Percentiles rank a stretch among this genome's conserved stretches.
phyloP scores from a whole-genome alignment of 1,140 invertebrate species.

The Drosophila kurseongensis region DNA sequence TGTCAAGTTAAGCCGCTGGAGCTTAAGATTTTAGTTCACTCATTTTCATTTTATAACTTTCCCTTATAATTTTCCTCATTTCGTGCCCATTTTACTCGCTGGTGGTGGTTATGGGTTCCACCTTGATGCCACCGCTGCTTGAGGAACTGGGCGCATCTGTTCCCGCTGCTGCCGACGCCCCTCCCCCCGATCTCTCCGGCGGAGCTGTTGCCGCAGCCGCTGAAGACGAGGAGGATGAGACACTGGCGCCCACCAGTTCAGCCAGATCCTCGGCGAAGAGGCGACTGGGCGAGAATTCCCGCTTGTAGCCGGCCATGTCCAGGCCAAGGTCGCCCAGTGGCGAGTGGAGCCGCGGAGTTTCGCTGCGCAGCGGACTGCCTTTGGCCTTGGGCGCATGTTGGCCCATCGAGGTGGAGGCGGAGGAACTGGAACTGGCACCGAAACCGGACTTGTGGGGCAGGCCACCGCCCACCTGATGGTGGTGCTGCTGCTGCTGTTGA shows the following conservation, averaged over 20 bases:
- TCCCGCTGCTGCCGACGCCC: constrained; percentile 7
- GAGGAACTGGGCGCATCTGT: constrained; percentile 31
- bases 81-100: constrained; percentile 57
- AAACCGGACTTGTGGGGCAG: constrained; percentile 61
- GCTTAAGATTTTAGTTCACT: constrained; percentile 7
- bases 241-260: constrained; percentile 68
- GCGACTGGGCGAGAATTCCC: constrained; percentile 87
- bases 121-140: constrained; percentile 81
- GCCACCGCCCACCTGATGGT: constrained; percentile 45
- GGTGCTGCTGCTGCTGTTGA: constrained; percentile 79
- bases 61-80: constrained; percentile 7
- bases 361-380: constrained; percentile 86
- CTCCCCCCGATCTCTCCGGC: constrained; percentile 7
- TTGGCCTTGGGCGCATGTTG: constrained; percentile 69
- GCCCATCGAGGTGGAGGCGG: constrained; percentile 32
- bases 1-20: constrained; percentile 5
- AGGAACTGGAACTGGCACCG: constrained; percentile 70
- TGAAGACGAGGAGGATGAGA: constrained; percentile 52
- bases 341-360: constrained; percentile 85
- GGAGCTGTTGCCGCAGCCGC: constrained; percentile 19
- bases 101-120: constrained; percentile 86
- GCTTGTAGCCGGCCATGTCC: constrained; percentile 88
- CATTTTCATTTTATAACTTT: constrained; percentile 16
- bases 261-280: constrained; percentile 87
- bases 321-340: constrained; percentile 87